Evolutionary conservation across 2,113 vertebrate species (phyloP).

Genomic region (Pelmatolapia mariae): DNA sequence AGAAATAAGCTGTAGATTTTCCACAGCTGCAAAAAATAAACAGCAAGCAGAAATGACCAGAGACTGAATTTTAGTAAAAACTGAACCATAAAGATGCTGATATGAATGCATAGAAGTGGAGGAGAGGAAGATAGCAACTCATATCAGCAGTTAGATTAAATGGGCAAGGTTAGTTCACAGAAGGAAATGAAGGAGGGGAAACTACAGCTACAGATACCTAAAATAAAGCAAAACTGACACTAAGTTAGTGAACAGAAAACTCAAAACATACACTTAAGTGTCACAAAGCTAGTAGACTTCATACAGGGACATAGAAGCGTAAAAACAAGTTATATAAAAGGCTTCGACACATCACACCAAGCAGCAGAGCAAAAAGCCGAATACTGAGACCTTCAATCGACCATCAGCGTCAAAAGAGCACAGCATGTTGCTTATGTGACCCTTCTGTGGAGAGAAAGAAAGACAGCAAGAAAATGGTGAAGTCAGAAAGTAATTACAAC

Average conservation of each 20-base stretch:
- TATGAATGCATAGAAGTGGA: neutral
- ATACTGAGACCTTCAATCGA: conserved; percentile 58
- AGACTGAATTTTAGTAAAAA: neutral
- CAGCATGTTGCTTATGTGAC: conserved; percentile 51
- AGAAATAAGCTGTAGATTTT: neutral
- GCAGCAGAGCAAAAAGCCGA: conserved; percentile 4
- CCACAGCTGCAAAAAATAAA: neutral
- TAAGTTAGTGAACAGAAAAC: conserved; percentile 2
- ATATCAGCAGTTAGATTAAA: neutral
- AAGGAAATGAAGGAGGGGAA: neutral
- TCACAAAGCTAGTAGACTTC: neutral
- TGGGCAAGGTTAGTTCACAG: neutral
- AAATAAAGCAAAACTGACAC: neutral
- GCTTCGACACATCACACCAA: neutral
- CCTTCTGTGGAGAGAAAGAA: conserved; percentile 50
- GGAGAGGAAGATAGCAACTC: neutral
- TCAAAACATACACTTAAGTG: neutral
- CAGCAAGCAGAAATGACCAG: neutral
- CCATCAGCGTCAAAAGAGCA: conserved; percentile 45
- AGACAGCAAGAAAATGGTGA: neutral
- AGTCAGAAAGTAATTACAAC: neutral
- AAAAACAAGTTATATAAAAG: neutral
- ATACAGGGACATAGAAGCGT: neutral
- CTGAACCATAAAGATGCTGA: neutral
- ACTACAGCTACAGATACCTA: neutral